Evolutionary conservation across 2,113 vertebrate genomes (phyloP), one percentile per base, ranked within the genome.

Genomic region (Vimba vimba): DNA sequence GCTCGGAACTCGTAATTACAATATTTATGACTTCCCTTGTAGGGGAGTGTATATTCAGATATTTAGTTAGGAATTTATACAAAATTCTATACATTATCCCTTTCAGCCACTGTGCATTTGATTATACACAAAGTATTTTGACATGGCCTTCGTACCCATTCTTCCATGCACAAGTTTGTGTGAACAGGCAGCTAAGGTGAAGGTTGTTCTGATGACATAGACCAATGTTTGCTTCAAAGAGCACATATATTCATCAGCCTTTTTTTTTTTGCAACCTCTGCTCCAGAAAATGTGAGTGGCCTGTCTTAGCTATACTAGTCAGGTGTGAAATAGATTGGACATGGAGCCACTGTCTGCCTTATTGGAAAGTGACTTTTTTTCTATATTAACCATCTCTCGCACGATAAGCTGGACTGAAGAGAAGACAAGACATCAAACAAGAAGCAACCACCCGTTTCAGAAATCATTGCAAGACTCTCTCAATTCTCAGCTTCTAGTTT

Each of bases 301-400:
- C 62, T 52, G 15, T 47, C 13, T 59, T 62, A 15, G 47, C 13
- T 17, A 17, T 27, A 4, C 17, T 68, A 82, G 39, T 66, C 59
- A 81, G 62, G 62, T 69, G 62, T 69, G 80, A 82, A 69, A 69
- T 82, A 50, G n/a, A 69, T 82, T 25, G 60, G 19, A 52, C 4
- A 15, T n/a, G 25, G 17, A 33, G 17, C 59, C 59, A 27, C n/a
- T 80, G 23, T 80, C 59, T 45, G n/a, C 36, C 36, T 64, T 79
- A 15, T 25, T 57, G 33, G 55, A 60, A 64, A 66, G 60, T 1
- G 36, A 62, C 21, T 64, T 27, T 13, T 62, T 17, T 19, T 10
- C 0, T 79, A 43, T 75, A 15, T 76, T 27, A 27, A 27, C 57
- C 27, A 66, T 8, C 57, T 57, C 23, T 43, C 30, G 66, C 12